Evolutionary conservation across 1,140 invertebrate species (phyloP).

Genomic region (Rhopalosiphum padi): DNA sequence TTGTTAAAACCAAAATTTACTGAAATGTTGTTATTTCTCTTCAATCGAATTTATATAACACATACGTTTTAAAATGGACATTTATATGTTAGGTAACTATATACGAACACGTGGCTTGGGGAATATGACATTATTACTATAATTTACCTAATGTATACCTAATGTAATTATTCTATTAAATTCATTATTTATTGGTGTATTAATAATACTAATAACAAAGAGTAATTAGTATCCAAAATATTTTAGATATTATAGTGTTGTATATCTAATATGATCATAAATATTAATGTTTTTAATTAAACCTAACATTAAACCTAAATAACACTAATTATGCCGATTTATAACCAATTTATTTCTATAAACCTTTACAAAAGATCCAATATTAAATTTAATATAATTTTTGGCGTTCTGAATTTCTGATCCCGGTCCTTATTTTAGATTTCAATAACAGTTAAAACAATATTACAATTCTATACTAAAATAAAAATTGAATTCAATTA

Average conservation of each 20-base stretch:
- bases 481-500: too few species aligned
- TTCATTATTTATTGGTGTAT: background rate
- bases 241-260: background rate
- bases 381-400: background rate
- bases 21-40: background rate
- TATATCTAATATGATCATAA: background rate
- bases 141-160: background rate
- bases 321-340: background rate
- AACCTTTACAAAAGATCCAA: background rate
- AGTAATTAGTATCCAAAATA: background rate
- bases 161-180: background rate
- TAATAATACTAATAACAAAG: background rate
- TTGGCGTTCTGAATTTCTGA: background rate
- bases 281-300: constrained; percentile 11
- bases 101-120: background rate
- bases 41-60: background rate
- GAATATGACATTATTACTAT: background rate
- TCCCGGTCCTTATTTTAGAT: background rate
- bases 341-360: background rate
- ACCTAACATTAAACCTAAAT: background rate
- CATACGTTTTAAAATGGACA: background rate
- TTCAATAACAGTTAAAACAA: background rate
- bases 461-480: background rate
- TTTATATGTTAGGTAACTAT: background rate
- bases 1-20: background rate